Evolutionary conservation across 2,113 vertebrate species (phyloP).

Genomic region (Salvelinus sp.): DNA sequence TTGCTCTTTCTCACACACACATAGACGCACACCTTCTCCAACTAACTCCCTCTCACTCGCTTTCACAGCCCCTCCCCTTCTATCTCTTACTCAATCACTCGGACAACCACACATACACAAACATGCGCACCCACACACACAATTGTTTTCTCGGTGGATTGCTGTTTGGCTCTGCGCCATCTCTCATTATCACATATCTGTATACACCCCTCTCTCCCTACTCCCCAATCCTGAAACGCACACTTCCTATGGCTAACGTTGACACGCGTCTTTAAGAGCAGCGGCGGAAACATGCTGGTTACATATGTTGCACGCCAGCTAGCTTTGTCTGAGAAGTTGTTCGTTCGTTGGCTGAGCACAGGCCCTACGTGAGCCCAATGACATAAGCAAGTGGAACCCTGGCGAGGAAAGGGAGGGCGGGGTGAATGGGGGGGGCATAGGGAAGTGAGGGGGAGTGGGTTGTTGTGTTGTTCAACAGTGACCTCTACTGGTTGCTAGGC

Average conservation of each 20-base stretch:
- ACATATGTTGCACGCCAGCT: slow-evolving; percentile 76
- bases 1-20: slow-evolving; percentile 1
- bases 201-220: slow-evolving; percentile 26
- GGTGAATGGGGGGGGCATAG: slow-evolving; percentile 23
- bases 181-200: slow-evolving; percentile 71
- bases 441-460: slow-evolving; percentile 2
- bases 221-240: slow-evolving; percentile 24
- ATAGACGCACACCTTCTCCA: too few relatives aligned
- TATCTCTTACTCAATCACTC: slow-evolving; percentile 21
- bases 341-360: slow-evolving; percentile 68
- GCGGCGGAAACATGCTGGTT: slow-evolving; percentile 65
- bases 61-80: neutral
- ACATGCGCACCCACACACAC: slow-evolving; percentile 33
- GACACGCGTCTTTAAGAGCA: slow-evolving; percentile 60
- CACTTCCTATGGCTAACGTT: slow-evolving; percentile 17
- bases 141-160: slow-evolving; percentile 67
- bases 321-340: slow-evolving; percentile 81
- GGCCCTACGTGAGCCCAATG: slow-evolving; percentile 76
- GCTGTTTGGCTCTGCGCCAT: slow-evolving; percentile 68
- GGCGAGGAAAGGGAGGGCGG: slow-evolving; percentile 28
- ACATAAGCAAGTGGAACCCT: slow-evolving; percentile 71
- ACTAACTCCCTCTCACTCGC: neutral
- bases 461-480: slow-evolving; percentile 65
- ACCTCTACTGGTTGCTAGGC: slow-evolving; percentile 64
- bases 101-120: slow-evolving; percentile 27